These are phyloP conservation scores for Argyrosomus regius DNA, from an alignment of 2,797 vertebrate species.

Conservation along the genomic window DNA sequence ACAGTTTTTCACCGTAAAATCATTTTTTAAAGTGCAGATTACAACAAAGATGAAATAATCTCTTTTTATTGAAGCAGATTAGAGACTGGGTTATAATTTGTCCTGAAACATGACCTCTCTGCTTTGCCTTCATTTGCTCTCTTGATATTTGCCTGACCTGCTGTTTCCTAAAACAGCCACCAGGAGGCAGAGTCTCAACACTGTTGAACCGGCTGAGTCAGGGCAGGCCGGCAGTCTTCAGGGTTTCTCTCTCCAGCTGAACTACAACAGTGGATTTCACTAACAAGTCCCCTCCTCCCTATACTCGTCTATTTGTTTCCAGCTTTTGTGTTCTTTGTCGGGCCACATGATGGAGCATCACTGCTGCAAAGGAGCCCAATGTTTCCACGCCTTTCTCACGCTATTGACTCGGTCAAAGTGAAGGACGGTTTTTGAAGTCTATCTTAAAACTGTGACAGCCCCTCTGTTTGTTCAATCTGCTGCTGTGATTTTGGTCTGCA, in stretches of 20 bases:
- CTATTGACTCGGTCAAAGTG: too few species aligned
- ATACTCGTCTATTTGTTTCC: neutral
- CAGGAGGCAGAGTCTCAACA: conserved; percentile 40
- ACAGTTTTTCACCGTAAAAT: too few species aligned
- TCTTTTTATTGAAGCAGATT: neutral
- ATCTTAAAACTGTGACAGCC: neutral
- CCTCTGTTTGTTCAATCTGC: too few species aligned
- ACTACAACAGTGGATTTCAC: neutral
- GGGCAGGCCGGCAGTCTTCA: neutral
- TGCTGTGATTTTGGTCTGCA: too few species aligned
- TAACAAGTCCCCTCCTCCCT: neutral
- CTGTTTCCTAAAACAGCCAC: conserved; percentile 8
- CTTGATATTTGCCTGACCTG: neutral
- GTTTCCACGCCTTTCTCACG: neutral
- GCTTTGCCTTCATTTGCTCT: neutral
- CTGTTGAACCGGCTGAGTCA: neutral
- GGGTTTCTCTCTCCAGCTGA: neutral
- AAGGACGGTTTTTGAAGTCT: too few species aligned
- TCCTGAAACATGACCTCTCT: neutral
- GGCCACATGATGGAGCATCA: neutral
- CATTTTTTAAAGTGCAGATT: neutral
- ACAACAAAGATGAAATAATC: neutral
- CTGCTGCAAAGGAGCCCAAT: neutral
- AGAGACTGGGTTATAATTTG: neutral
- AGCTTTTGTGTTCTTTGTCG: neutral